Base-by-base conservation (phyloP, 2,113 vertebrate genomes). In the Bothrops jararaca region DNA sequence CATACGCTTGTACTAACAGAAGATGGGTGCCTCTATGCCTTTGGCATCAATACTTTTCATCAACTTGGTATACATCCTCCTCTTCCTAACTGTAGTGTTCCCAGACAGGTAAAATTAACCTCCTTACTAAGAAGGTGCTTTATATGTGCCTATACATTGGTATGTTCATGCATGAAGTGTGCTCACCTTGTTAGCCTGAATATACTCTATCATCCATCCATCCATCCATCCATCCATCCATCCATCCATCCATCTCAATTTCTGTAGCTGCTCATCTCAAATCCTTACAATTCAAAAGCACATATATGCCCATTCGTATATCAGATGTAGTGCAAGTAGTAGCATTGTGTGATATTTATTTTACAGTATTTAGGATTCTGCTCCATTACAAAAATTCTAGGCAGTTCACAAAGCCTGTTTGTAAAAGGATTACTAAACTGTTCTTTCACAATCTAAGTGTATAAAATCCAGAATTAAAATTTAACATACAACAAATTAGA, bases 1-100 rank as follows among this genome's bases (percentile, higher is more conserved):
- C 99, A 99, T 96, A 99, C 99, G 0, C 97, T 99, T 95, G 98
- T 99, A 93, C 96, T 99, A 96, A 99, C 99, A 74, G 98, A 99
- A 96, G 99, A 99, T 93, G 99, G 99, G 94, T 98, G 97, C 91
- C 98, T 99, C 94, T 99, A 98, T 95, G 98, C 98, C 0, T 99
- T 99, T 97, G 99, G 99, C 91, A 98, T 99, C 92, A 99, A 99
- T 97, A 98, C 97, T 95, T 99, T 98, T 97, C 98, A 99, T 96
- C 99, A 99, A 13, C 95, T 99, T 87, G 99, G 99, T 93, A 97
- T 99, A 94, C 92, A 96, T 96, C 99, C 99, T 95, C 98, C 99
- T 85, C 98, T 98, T 54, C 39, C 98, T 53, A 98, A 97, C 50
- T 98, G 98, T 93, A 97, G 95, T 92, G 96, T 99, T 93, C 99